Evolutionary conservation across 2,113 vertebrate genomes (phyloP).

Genomic region (Rhabdomys dilectus): DNA sequence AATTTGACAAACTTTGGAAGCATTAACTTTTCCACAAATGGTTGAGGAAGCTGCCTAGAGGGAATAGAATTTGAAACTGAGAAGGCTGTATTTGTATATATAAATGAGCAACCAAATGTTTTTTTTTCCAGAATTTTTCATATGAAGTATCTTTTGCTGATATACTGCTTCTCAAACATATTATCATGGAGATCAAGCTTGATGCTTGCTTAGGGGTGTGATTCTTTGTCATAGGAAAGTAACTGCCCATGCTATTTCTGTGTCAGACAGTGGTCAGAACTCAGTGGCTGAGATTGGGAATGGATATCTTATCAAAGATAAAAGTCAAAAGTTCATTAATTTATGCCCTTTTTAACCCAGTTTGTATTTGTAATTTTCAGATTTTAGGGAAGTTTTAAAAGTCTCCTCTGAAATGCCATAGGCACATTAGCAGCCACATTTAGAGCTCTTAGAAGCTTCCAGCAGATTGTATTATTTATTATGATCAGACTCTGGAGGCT

Average conservation of each 20-base stretch:
- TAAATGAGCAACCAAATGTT: not conserved
- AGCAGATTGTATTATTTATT: conserved; percentile 76
- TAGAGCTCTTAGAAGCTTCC: conserved; percentile 58
- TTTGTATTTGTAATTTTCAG: conserved; percentile 64
- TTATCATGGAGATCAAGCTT: not conserved
- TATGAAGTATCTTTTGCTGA: not conserved
- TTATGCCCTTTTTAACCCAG: conserved; percentile 59
- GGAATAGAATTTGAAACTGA: conserved; percentile 21
- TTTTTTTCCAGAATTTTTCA: not conserved
- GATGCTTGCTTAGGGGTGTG: not conserved
- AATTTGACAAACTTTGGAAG: not conserved
- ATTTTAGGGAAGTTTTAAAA: conserved; percentile 72
- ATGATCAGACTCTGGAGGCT: conserved; percentile 42
- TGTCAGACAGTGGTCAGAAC: conserved; percentile 3
- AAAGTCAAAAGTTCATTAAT: conserved; percentile 70
- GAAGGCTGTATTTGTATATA: not conserved
- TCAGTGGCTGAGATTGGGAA: conserved; percentile 29
- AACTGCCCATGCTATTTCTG: not conserved
- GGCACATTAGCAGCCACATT: conserved; percentile 69
- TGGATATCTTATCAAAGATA: conserved; percentile 27
- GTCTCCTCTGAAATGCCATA: conserved; percentile 70
- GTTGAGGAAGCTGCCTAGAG: not conserved
- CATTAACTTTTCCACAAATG: not conserved
- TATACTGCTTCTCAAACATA: not conserved
- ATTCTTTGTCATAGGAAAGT: conserved; percentile 19